These are phyloP conservation scores for Apis mellifera DNA, from an alignment of 1,140 invertebrate genomes.

Conservation along the genomic window Amel_HAv3.1 CM009942.2:67501-68000, in stretches of 20 bases:
- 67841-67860: slow-evolving; percentile 71
- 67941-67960: slow-evolving; percentile 77
- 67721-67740: slow-evolving; percentile 50
- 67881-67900: slow-evolving; percentile 75
- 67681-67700: background rate
- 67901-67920: slow-evolving; percentile 78
- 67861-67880: slow-evolving; percentile 63
- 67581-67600: too few species aligned
- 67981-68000: slow-evolving; percentile 70
- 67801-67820: slow-evolving; percentile 68
- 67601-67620: too few species aligned
- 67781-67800: slow-evolving; percentile 29
- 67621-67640: too few species aligned
- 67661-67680: background rate
- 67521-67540: background rate
- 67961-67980: slow-evolving; percentile 69
- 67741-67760: slow-evolving; percentile 57
- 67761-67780: slow-evolving; percentile 40
- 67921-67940: slow-evolving; percentile 76
- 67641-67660: too few species aligned
- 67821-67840: slow-evolving; percentile 69
- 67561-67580: too few species aligned
- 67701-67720: background rate
- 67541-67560: too few species aligned
- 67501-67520: slow-evolving; percentile 44